phyloP scores from a whole-genome alignment of 2,113 vertebrate species.

The Hiodon tergisus region DNA sequence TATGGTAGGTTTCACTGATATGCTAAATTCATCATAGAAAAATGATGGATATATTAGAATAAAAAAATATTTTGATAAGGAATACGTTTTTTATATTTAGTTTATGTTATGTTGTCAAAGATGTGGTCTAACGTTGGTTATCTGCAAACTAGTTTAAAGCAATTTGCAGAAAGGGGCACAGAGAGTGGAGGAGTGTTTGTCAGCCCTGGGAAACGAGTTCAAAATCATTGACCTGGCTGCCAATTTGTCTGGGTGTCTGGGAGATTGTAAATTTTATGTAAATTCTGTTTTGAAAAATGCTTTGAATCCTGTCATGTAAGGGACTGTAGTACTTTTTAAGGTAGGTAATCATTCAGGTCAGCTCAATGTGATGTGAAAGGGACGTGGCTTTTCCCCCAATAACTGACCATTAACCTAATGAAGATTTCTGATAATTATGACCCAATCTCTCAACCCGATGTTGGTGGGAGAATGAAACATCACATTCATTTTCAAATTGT shows the following conservation, averaged over 20 bases:
- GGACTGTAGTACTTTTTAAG: not conserved
- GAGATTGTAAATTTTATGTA: constrained; percentile 21
- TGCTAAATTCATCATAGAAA: not conserved
- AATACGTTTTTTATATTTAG: not conserved
- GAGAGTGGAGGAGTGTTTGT: too few species aligned
- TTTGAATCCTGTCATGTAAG: not conserved
- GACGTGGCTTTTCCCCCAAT: too few species aligned
- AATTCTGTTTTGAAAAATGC: not conserved
- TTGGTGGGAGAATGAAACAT: too few species aligned
- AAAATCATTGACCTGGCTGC: constrained; percentile 12
- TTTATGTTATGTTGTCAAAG: not conserved
- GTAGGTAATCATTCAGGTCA: not conserved
- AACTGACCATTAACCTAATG: too few species aligned
- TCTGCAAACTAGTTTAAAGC: constrained; percentile 5
- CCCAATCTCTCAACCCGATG: too few species aligned
- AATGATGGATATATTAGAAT: not conserved
- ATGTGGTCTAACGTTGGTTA: not conserved
- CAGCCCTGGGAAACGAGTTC: too few species aligned
- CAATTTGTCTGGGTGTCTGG: constrained; percentile 8
- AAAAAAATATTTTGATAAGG: constrained; percentile 4
- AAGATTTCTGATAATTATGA: too few species aligned
- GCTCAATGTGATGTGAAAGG: too few species aligned
- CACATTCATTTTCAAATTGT: too few species aligned
- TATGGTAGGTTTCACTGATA: not conserved
- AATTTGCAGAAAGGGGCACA: not conserved